Base-by-base conservation (phyloP, 2,888 invertebrate species). In the Chrysomela aeneicollis region DNA sequence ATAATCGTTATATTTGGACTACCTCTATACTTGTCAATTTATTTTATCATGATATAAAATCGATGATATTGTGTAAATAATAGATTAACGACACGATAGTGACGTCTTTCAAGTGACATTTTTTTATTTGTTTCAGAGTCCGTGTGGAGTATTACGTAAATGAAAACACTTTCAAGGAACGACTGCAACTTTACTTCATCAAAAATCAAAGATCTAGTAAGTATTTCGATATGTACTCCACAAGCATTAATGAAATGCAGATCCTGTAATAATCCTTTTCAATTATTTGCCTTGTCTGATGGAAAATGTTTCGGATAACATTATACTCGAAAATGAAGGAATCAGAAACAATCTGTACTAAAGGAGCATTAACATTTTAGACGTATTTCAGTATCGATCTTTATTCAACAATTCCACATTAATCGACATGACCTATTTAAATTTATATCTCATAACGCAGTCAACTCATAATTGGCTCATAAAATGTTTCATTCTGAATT, bases 181-280 rank as follows among this genome's bases (percentile, higher is more conserved):
- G 97, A 85, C 92, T 98, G 84, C 97, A 98, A 87, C 89, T 98
- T 77, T 98, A 98, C 87, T 98, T 98, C 88, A 95, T 98, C 86
- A 98, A 98, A 86, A 98, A 98, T 86, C 97, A 98, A 88, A 91
- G 96, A 87, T 97, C 97, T 84, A 98, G 98, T 98, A 86, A 96
- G 97, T 94, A 85, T 63, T 60, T 49, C 18, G 35, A n/a, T 59
- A 21, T 19, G 21, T 32, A 2, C 55, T 32, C n/a, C n/a, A n/a
- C n/a, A n/a, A n/a, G n/a, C n/a, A n/a, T n/a, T n/a, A n/a, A n/a
- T n/a, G n/a, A n/a, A n/a, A n/a, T n/a, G n/a, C n/a, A n/a, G n/a
- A n/a, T n/a, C n/a, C n/a, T n/a, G n/a, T n/a, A n/a, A n/a, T n/a
- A n/a, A n/a, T n/a, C n/a, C n/a, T n/a, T n/a, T n/a, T n/a, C n/a